These are phyloP conservation scores for Anthrax anthrax DNA, from an alignment of 2,888 invertebrate species.

Conservation along the genomic window DNA sequence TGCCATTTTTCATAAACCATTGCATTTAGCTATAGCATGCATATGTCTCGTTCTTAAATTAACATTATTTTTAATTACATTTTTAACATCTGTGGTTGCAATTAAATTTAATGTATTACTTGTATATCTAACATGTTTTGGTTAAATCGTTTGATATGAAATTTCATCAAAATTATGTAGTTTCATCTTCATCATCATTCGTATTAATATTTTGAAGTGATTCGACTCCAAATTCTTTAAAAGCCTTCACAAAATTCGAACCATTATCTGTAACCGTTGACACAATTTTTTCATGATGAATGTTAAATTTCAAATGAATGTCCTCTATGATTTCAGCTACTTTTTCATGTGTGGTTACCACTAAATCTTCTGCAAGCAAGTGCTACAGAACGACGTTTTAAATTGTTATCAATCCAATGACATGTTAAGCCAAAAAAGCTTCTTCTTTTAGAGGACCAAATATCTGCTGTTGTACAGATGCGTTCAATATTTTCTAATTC, in stretches of 20 bases:
- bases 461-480: slow-evolving; percentile 13
- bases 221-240: too few relatives aligned
- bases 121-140: neutral
- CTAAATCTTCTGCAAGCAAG: slow-evolving; percentile 16
- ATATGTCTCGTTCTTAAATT: too few relatives aligned
- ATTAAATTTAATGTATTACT: slow-evolving; percentile 3
- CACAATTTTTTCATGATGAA: slow-evolving; percentile 7
- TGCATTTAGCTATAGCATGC: too few relatives aligned
- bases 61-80: neutral
- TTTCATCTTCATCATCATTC: too few relatives aligned
- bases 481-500: slow-evolving; percentile 6
- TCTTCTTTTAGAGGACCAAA: slow-evolving; percentile 15
- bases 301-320: slow-evolving; percentile 5
- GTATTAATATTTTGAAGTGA: too few relatives aligned
- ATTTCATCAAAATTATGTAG: too few relatives aligned
- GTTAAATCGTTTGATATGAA: neutral
- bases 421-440: slow-evolving; percentile 16
- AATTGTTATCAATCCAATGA: slow-evolving; percentile 14
- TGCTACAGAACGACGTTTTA: slow-evolving; percentile 12
- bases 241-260: too few relatives aligned
- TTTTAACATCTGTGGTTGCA: neutral
- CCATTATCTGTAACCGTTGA: too few relatives aligned
- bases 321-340: too few relatives aligned
- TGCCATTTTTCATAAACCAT: too few relatives aligned
- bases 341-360: too few relatives aligned